These are phyloP conservation scores for Agriopis aurantiaria DNA, from an alignment of 2,888 invertebrate genomes.

Conservation along the genomic window DNA sequence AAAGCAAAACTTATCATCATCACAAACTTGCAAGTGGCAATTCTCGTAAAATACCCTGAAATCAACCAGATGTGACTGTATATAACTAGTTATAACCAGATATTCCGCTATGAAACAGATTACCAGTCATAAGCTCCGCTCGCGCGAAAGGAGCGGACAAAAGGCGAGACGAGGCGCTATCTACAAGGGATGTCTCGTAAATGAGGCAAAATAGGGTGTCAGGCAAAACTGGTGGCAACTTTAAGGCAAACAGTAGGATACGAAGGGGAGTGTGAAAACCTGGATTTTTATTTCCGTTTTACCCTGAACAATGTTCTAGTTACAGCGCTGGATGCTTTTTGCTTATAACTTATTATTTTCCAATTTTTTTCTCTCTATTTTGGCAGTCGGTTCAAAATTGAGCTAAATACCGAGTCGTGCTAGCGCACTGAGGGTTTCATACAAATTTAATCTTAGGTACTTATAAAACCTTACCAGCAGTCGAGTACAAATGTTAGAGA, in stretches of 20 bases:
- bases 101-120: constrained; percentile 15
- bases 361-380: no score
- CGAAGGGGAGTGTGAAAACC: no score
- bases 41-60: constrained; percentile 10
- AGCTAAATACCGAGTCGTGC: no score
- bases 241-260: neutral
- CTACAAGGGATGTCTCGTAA: neutral
- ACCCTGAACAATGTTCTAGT: no score
- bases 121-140: constrained; percentile 20
- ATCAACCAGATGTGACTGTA: constrained; percentile 13
- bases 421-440: no score
- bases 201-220: neutral
- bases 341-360: no score
- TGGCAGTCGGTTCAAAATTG: no score
- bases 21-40: neutral
- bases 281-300: no score
- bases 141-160: constrained; percentile 14
- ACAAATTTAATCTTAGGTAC: no score
- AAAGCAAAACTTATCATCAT: neutral
- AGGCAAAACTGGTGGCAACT: neutral
- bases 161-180: constrained; percentile 7
- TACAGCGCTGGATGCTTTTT: no score
- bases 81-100: constrained; percentile 14
- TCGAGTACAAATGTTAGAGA: no score
- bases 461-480: no score